Percentiles rank a stretch among this genome's conserved stretches.
Evolutionary conservation across 2,888 invertebrate species (phyloP).

Genomic region (Parasteatoda lunata): DNA sequence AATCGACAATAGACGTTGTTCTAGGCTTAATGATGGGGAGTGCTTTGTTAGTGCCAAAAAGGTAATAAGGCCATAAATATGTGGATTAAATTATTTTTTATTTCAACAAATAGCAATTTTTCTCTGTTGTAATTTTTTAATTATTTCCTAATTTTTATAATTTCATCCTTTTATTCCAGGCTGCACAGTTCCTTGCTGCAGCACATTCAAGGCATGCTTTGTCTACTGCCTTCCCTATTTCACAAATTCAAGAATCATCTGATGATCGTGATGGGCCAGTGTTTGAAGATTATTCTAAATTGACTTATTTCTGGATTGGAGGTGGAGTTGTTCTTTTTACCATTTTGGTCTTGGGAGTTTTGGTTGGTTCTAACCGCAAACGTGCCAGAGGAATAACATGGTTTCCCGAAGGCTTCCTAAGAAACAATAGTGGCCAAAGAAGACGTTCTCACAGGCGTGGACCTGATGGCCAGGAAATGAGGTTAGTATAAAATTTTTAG

Average conservation of each 20-base stretch:
- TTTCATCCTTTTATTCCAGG: constrained; percentile 73
- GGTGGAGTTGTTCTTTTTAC: constrained; percentile 75
- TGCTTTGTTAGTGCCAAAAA: constrained; percentile 69
- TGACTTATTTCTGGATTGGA: constrained; percentile 71
- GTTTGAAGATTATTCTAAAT: constrained; percentile 26
- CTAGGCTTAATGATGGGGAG: constrained; percentile 66
- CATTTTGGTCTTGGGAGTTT: constrained; percentile 82
- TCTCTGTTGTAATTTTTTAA: not conserved
- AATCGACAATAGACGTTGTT: constrained; percentile 92
- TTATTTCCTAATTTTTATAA: not conserved
- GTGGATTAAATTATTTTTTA: not conserved
- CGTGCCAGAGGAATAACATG: constrained; percentile 90
- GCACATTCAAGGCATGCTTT: constrained; percentile 86
- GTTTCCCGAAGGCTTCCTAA: constrained; percentile 96
- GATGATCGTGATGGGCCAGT: constrained; percentile 39
- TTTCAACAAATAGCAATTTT: not conserved
- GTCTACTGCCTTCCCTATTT: constrained; percentile 63
- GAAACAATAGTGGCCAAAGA: constrained; percentile 79
- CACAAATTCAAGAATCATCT: constrained; percentile 57
- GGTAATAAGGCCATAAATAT: constrained; percentile 21
- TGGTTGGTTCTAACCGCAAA: constrained; percentile 89
- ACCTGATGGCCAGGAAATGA: constrained; percentile 96
- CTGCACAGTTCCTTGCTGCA: constrained; percentile 92
- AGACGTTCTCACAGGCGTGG: constrained; percentile 84
- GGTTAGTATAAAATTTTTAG: constrained; percentile 77